These are phyloP conservation scores for Drosophila nigricruria DNA, from an alignment of 2,888 invertebrate species.

Conservation along the genomic window DNA sequence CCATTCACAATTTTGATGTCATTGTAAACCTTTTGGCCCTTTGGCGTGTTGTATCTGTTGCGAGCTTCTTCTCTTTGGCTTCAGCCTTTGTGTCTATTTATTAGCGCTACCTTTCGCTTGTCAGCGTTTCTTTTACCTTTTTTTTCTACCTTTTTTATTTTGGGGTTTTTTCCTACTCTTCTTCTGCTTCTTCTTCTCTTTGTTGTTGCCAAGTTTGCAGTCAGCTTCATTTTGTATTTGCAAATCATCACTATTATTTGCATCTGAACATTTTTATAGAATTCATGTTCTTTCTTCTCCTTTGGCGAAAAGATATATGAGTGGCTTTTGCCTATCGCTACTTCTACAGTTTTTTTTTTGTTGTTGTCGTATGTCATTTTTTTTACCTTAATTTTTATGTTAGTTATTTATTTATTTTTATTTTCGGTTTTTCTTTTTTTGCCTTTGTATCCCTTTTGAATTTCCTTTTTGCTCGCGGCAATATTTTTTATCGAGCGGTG, in stretches of 20 bases:
- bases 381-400: slow-evolving; percentile 66
- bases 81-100: slow-evolving; percentile 75
- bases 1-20: slow-evolving; percentile 49
- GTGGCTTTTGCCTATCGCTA: slow-evolving; percentile 36
- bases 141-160: slow-evolving; percentile 9
- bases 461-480: slow-evolving; percentile 60
- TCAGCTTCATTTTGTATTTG: slow-evolving; percentile 69
- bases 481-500: slow-evolving; percentile 59
- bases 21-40: slow-evolving; percentile 43
- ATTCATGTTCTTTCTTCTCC: slow-evolving; percentile 13
- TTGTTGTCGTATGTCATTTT: slow-evolving; percentile 65
- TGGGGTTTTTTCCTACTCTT: background rate
- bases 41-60: slow-evolving; percentile 51
- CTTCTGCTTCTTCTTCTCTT: background rate
- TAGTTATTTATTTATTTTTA: slow-evolving; percentile 44
- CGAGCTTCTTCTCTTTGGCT: slow-evolving; percentile 40
- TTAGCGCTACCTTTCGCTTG: slow-evolving; percentile 71
- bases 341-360: slow-evolving; percentile 11
- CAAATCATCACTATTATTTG: slow-evolving; percentile 81
- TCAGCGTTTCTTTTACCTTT: slow-evolving; percentile 55
- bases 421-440: background rate
- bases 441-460: slow-evolving; percentile 51
- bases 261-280: slow-evolving; percentile 59
- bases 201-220: slow-evolving; percentile 35
- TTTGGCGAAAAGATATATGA: slow-evolving; percentile 41